Percentiles rank a stretch among this genome's conserved stretches.
Conservation (phyloP, 2,113 vertebrate genomes). For the Corythaixoides concolor region DNA sequence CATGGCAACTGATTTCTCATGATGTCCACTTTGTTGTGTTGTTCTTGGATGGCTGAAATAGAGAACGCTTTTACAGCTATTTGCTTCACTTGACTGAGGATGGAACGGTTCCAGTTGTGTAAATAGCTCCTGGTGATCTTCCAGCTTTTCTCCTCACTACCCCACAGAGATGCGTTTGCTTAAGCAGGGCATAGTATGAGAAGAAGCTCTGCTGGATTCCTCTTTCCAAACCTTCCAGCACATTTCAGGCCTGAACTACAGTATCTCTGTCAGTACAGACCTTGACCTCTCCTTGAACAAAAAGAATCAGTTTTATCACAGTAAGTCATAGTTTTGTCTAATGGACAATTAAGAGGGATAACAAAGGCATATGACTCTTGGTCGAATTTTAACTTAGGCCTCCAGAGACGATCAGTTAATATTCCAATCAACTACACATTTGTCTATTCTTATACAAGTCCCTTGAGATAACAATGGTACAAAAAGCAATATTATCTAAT, state of each 20-base stretch:
- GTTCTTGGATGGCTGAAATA: slow-evolving; percentile 63
- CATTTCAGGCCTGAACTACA: neutral
- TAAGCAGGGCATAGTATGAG: slow-evolving; percentile 31
- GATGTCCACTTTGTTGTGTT: slow-evolving; percentile 66
- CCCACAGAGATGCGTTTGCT: slow-evolving; percentile 62
- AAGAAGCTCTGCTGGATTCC: slow-evolving; percentile 46
- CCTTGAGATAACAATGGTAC: neutral
- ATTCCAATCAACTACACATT: neutral
- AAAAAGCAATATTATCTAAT: slow-evolving; percentile 37
- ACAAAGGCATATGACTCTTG: neutral
- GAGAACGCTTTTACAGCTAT: slow-evolving; percentile 47
- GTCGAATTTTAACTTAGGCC: neutral
- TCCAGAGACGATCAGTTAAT: slow-evolving; percentile 30
- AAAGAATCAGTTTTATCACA: slow-evolving; percentile 3
- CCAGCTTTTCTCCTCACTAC: slow-evolving; percentile 44
- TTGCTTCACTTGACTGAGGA: slow-evolving; percentile 64
- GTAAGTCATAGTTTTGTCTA: slow-evolving; percentile 24
- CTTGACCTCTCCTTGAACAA: neutral
- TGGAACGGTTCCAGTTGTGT: slow-evolving; percentile 76
- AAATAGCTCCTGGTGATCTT: slow-evolving; percentile 67
- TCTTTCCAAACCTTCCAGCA: neutral
- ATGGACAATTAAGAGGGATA: slow-evolving; percentile 14
- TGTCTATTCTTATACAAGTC: neutral
- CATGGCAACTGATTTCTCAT: slow-evolving; percentile 49
- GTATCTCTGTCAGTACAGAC: neutral